A percentile compares a stretch with the other conserved stretches of the same genome.
These are phyloP conservation scores for Micropoecilia bifurca DNA, from an alignment of 2,797 vertebrate species.

Conservation along the genomic window DNA sequence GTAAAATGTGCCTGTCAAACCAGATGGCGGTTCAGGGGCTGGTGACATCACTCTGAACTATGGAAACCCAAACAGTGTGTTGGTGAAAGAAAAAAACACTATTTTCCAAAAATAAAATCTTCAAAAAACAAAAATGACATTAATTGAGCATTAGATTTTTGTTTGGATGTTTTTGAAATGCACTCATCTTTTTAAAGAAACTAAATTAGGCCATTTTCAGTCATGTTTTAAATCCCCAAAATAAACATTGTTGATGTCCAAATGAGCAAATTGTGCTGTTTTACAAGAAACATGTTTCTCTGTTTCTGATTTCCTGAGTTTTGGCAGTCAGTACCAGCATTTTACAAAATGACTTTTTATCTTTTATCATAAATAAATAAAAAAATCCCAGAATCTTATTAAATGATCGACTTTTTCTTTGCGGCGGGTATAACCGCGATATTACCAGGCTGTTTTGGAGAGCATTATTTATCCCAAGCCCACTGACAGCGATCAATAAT, in stretches of 20 bases:
- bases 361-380: constrained; percentile 25
- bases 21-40: too few species aligned
- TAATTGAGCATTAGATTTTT: not conserved
- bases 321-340: constrained; percentile 17
- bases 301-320: constrained; percentile 5
- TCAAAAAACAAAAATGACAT: too few species aligned
- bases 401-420: constrained; percentile 30
- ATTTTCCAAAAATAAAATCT: too few species aligned
- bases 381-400: constrained; percentile 29
- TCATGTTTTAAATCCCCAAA: not conserved
- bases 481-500: constrained; percentile 65
- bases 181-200: not conserved
- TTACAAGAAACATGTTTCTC: not conserved
- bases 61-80: too few species aligned
- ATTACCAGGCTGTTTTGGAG: constrained; percentile 39
- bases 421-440: constrained; percentile 1
- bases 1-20: too few species aligned
- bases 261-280: not conserved
- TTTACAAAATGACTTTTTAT: constrained; percentile 23
- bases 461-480: constrained; percentile 62
- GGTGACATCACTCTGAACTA: too few species aligned
- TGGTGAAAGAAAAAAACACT: too few species aligned
- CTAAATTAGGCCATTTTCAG: not conserved
- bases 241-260: not conserved
- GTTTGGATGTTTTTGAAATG: not conserved